Conservation (phyloP, 1,140 invertebrate genomes). For the Pygmarrhopalites habei region DNA sequence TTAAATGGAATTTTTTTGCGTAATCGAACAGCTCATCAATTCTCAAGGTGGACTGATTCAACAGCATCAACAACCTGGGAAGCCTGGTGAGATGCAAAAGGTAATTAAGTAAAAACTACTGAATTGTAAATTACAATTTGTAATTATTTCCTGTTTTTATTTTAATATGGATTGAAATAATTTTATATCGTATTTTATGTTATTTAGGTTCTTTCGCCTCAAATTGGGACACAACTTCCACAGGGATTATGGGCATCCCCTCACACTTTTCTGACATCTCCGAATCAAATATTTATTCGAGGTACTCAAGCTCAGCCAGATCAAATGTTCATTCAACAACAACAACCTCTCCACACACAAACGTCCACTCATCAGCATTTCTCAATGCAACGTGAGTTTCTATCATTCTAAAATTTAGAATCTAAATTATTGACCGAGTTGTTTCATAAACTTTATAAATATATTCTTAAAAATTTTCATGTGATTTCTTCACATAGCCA, state of each 20-base stretch:
- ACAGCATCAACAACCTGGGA: slow-evolving; percentile 41
- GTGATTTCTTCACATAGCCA: background rate
- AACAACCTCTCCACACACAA: slow-evolving; percentile 50
- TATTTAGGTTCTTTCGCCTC: slow-evolving; percentile 24
- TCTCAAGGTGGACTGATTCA: slow-evolving; percentile 58
- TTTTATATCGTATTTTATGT: no score
- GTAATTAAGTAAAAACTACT: slow-evolving; percentile 23
- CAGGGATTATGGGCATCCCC: slow-evolving; percentile 56
- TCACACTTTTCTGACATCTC: slow-evolving; percentile 53
- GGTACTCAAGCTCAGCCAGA: slow-evolving; percentile 67
- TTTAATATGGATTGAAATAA: background rate
- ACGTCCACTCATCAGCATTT: slow-evolving; percentile 34
- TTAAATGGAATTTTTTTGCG: no score
- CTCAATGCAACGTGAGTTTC: slow-evolving; percentile 37
- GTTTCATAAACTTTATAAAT: background rate
- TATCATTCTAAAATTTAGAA: no score
- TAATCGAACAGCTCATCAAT: slow-evolving; percentile 69
- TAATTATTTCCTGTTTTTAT: background rate
- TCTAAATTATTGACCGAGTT: no score
- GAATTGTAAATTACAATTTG: background rate
- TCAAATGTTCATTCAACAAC: slow-evolving; percentile 78
- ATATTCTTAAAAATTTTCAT: background rate
- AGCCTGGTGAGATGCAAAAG: slow-evolving; percentile 44
- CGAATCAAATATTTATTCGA: slow-evolving; percentile 74
- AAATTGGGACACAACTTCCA: slow-evolving; percentile 54